Evolutionary conservation across 2,113 vertebrate genomes (phyloP), one percentile per base, ranked within the genome.

Genomic region (Dicaeum eximium): DNA sequence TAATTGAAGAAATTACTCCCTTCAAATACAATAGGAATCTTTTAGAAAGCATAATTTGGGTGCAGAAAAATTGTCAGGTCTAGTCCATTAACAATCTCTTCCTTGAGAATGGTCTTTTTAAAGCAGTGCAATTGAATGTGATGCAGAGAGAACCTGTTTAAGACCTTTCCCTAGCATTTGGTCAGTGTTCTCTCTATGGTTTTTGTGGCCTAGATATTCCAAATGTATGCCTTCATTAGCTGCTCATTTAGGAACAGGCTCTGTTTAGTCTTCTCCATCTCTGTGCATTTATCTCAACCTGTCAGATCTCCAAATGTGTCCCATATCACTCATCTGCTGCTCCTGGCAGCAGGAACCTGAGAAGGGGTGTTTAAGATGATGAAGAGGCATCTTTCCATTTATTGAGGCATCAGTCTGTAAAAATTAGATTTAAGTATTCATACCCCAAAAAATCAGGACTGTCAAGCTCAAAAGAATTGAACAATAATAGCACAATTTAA

Each of bases 1-100:
- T 96, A 90, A 95, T 77, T 93, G 79, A 94, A 93, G 31, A 18
- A 80, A 92, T 44, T 81, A 22, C 4, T 66, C 42, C 77, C 60
- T 96, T 93, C 73, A 90, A 92, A 72, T 58, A 85, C 69, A 87
- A 14, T 58, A 60, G 30, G 58, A 75, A 60, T 91, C 37, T 86
- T 74, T 70, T 77, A 80, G 84, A 94, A 83, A 86, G 44, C 42
- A 50, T 75, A 60, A 69, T 88, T 79, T 75, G 82, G 40, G 2
- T 82, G n/a, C 80, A 73, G 48, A 60, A 80, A 73, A 80, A 81
- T 86, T 89, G 70, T 93, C 44, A 27, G 33, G 45, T 95, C 90
- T 51, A 2, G 48, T 80, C 62, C 45, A 31, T 93, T 87, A 92
- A 61, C 42, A 85, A 18, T 28, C 47, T 28, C 53, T 95, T 96